Base-by-base conservation (phyloP, 2,113 vertebrate species). In the Callionymus lyra region DNA sequence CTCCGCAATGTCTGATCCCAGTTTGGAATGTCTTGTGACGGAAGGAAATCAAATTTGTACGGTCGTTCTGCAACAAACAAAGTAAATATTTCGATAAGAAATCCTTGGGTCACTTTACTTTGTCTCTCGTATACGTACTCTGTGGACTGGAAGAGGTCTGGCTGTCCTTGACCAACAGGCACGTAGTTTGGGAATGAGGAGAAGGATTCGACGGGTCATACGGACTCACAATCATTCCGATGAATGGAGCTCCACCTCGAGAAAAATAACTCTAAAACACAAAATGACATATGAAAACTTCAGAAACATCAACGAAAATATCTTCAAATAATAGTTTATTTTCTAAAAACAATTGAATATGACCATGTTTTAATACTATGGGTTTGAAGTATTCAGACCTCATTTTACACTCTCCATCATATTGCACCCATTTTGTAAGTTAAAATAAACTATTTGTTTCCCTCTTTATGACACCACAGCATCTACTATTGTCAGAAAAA, bases 171-270 rank as follows among this genome's bases (percentile, higher is more conserved):
- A 99, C 94, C 56, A 96, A 77, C 58, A 99, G 68, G 63, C 94
- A 98, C 57, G 93, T 95, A 8, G 90, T 89, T 74, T 97, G 91
- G 54, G 95, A 97, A 56, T 91, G 89, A 0, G 93, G 94, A 6
- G 92, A 91, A 36, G 89, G 71, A 58, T 98, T 97, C 17, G 82
- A 88, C 31, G 87, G 85, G 80, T 99, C 94, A 60, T 94, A 99
- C 1, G 95, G 94, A 60, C 93, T 98, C 63, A 99, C 75, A n/a
- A 99, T 99, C 89, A 99, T 90, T 18, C 95, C 95, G 13, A 99
- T 89, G 66, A 99, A 99, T 19, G 92, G 91, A 50, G 95, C 93
- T 39, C 93, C 95, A 1, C 95, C 94, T 18, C 94, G 87, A 50
- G 93, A 97, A 80, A 99, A 99, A 55, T 99, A 99, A 72, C 86